phyloP scores from a whole-genome alignment of 2,888 invertebrate species.

The Meteorus colon region DNA sequence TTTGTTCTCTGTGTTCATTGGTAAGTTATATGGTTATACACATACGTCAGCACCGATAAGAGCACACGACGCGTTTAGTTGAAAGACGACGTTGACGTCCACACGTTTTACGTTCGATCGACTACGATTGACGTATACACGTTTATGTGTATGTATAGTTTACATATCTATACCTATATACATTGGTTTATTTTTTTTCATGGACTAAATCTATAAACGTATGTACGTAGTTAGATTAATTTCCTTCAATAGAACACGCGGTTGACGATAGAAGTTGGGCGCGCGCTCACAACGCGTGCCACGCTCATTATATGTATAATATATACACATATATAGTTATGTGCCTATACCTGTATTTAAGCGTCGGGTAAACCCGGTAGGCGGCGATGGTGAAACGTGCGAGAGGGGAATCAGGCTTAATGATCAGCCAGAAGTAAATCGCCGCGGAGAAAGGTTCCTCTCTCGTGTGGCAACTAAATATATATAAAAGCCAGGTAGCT shows the following conservation, averaged over 20 bases:
- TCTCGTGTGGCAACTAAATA: conserved; percentile 31
- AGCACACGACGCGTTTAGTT: conserved; percentile 40
- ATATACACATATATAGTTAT: neutral
- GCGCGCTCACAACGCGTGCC: conserved; percentile 25
- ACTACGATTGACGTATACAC: conserved; percentile 34
- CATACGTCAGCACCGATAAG: conserved; percentile 45
- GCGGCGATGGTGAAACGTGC: conserved; percentile 25
- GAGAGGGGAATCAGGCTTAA: conserved; percentile 38
- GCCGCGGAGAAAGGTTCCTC: conserved; percentile 41
- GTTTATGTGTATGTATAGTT: neutral
- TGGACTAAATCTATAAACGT: conserved; percentile 1
- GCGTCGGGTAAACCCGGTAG: conserved; percentile 42
- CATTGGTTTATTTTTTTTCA: conserved; percentile 15
- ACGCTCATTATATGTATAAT: conserved; percentile 25
- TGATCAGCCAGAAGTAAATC: conserved; percentile 44
- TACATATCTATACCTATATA: neutral
- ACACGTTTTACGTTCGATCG: conserved; percentile 49
- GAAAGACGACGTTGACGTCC: conserved; percentile 48
- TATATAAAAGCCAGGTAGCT: conserved; percentile 37
- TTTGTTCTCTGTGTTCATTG: conserved; percentile 25
- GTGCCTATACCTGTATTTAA: conserved; percentile 28
- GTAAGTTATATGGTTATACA: neutral
- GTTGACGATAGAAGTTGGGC: conserved; percentile 6
- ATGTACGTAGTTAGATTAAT: conserved; percentile 7
- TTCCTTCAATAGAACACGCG: conserved; percentile 14